Evolutionary conservation across 1,140 invertebrate genomes (phyloP).

Genomic region (Gryllus bimaculatus): DNA sequence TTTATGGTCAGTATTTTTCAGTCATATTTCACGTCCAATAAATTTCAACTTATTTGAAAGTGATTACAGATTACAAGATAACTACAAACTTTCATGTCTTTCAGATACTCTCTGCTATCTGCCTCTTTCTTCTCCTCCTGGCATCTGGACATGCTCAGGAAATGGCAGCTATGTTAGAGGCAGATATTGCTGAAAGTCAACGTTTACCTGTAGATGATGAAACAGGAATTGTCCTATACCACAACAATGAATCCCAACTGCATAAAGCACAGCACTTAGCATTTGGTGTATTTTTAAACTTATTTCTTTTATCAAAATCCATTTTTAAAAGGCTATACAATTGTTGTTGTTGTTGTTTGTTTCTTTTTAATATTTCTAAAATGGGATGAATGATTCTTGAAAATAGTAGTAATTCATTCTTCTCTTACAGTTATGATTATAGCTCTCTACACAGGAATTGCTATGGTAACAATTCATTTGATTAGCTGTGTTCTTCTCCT

Average conservation of each 20-base stretch:
- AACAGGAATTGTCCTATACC: slow-evolving; percentile 27
- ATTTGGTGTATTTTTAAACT: slow-evolving; percentile 27
- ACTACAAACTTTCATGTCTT: not conserved
- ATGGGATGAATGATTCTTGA: not conserved
- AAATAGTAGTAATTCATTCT: not conserved
- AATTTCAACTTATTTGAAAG: not conserved
- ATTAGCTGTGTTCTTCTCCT: slow-evolving; percentile 36
- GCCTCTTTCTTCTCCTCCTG: slow-evolving; percentile 37
- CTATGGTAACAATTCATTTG: slow-evolving; percentile 37
- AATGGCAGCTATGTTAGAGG: slow-evolving; percentile 38
- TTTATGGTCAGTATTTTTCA: not conserved
- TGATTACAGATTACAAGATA: not conserved
- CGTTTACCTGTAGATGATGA: not conserved
- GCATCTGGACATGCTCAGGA: slow-evolving; percentile 37
- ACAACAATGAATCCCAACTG: slow-evolving; percentile 35
- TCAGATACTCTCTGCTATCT: slow-evolving; percentile 38
- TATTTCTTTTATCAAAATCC: not conserved
- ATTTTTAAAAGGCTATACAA: too few species aligned
- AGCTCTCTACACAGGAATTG: slow-evolving; percentile 37
- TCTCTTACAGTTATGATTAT: slow-evolving; percentile 35
- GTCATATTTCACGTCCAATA: not conserved
- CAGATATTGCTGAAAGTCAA: slow-evolving; percentile 35
- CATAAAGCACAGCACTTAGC: slow-evolving; percentile 38
- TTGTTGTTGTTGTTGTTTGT: too few species aligned
- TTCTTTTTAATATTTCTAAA: too few species aligned